phyloP scores from a whole-genome alignment of 1,140 invertebrate genomes.

The Bradynema listronoti region DNA sequence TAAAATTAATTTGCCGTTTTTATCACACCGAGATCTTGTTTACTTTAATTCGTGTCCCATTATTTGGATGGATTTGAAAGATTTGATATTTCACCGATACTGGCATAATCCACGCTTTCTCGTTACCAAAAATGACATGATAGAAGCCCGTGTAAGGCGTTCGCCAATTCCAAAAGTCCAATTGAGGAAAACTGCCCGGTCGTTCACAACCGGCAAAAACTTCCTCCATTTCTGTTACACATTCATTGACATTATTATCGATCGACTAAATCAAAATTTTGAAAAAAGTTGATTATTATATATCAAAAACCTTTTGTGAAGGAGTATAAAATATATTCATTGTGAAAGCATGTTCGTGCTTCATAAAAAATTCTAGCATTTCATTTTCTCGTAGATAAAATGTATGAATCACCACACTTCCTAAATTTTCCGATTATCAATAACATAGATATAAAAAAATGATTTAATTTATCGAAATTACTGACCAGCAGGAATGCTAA shows the following conservation, averaged over 20 bases:
- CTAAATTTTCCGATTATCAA: background rate
- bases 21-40: no score
- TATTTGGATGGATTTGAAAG: constrained; percentile 7
- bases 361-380: constrained; percentile 8
- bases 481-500: constrained; percentile 4
- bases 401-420: background rate
- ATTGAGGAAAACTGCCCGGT: constrained; percentile 29
- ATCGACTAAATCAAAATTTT: background rate
- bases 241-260: background rate
- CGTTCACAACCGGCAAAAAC: constrained; percentile 34
- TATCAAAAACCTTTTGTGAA: background rate
- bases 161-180: constrained; percentile 35
- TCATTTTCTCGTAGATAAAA: constrained; percentile 8
- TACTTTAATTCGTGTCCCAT: constrained; percentile 1
- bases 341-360: constrained; percentile 12
- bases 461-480: background rate
- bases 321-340: constrained; percentile 11
- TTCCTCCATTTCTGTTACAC: background rate
- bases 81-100: constrained; percentile 9
- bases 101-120: constrained; percentile 33
- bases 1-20: no score
- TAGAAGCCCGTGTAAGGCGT: constrained; percentile 33
- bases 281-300: background rate
- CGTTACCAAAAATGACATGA: constrained; percentile 40
- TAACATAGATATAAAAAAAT: background rate